phyloP scores from a whole-genome alignment of 2,888 invertebrate genomes.

The Pogonocherus hispidulus region DNA sequence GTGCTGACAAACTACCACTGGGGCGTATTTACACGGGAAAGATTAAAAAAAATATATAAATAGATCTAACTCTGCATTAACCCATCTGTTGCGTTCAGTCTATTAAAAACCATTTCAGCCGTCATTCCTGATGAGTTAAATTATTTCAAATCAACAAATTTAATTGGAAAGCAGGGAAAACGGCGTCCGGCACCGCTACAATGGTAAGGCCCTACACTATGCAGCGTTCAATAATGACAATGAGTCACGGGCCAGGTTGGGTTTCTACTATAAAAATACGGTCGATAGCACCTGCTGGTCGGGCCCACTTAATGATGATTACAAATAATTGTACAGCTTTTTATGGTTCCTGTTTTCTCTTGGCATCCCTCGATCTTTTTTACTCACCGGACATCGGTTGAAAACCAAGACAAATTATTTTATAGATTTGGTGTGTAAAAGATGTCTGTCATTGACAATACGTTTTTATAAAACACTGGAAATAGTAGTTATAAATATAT shows the following conservation, averaged over 20 bases:
- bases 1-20: too few species aligned
- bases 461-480: not conserved
- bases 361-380: not conserved
- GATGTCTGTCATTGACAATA: not conserved
- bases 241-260: slow-evolving; percentile 33
- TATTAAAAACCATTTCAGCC: slow-evolving; percentile 1
- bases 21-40: too few species aligned
- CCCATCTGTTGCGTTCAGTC: not conserved
- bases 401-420: not conserved
- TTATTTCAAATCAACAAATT: slow-evolving; percentile 8
- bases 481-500: too few species aligned
- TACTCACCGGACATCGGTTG: not conserved
- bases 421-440: not conserved
- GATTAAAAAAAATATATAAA: too few species aligned
- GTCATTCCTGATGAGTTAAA: not conserved
- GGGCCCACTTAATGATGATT: slow-evolving; percentile 29
- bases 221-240: slow-evolving; percentile 24
- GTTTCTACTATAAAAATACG: slow-evolving; percentile 27
- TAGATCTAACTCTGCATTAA: slow-evolving; percentile 5
- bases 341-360: slow-evolving; percentile 16
- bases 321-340: slow-evolving; percentile 18
- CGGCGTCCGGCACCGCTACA: not conserved
- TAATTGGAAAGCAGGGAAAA: slow-evolving; percentile 11
- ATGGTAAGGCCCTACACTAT: not conserved
- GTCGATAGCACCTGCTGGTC: slow-evolving; percentile 27